These are phyloP conservation scores for Scleropages formosus DNA, from an alignment of 2,797 vertebrate species.

Conservation along the genomic window DNA sequence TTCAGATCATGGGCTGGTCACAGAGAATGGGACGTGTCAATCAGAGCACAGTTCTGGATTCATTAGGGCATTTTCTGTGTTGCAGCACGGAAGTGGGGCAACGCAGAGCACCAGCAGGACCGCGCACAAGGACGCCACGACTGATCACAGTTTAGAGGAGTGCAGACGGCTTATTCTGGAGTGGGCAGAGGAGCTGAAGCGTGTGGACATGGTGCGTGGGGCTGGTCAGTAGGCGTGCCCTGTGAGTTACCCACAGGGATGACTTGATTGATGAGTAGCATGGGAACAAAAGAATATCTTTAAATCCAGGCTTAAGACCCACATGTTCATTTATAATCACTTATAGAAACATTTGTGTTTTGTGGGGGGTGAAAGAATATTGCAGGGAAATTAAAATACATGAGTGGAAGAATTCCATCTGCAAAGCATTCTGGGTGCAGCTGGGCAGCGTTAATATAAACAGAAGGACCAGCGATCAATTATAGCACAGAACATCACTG, in stretches of 20 bases:
- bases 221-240: not conserved
- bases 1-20: too few species aligned
- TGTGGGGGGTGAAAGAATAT: not conserved
- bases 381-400: not conserved
- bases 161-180: slow-evolving; percentile 44
- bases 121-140: slow-evolving; percentile 8
- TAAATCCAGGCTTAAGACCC: too few species aligned
- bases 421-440: not conserved
- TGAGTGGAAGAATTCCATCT: not conserved
- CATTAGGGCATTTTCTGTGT: not conserved
- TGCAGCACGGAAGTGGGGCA: slow-evolving; percentile 28
- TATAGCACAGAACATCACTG: too few species aligned
- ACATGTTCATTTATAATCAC: too few species aligned
- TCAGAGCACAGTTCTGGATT: not conserved
- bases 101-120: not conserved
- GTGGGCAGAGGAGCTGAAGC: slow-evolving; percentile 47
- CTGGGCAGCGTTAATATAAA: too few species aligned
- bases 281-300: too few species aligned
- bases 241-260: too few species aligned
- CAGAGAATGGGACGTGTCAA: not conserved
- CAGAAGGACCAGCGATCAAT: too few species aligned
- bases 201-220: slow-evolving; percentile 31
- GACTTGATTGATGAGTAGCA: not conserved
- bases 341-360: too few species aligned
- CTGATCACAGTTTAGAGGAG: slow-evolving; percentile 35